These are phyloP conservation scores for Dynastes hyllus DNA, from an alignment of 2,888 invertebrate genomes.

Conservation along the genomic window DNA sequence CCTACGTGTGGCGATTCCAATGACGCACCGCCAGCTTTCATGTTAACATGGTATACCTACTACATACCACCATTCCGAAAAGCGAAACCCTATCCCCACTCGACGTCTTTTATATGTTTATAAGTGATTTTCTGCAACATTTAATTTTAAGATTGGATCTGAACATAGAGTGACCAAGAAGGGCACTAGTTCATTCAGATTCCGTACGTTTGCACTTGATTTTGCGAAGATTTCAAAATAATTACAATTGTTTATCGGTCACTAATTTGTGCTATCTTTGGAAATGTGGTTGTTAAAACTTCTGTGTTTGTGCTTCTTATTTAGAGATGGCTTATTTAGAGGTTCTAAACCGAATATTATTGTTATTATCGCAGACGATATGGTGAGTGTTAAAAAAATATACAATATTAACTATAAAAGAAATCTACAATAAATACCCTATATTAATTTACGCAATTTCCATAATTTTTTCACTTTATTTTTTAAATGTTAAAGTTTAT, in stretches of 20 bases:
- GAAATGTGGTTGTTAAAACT: constrained; percentile 50
- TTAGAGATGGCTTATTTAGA: constrained; percentile 36
- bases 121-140: constrained; percentile 57
- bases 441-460: neutral
- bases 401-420: neutral
- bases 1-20: constrained; percentile 37
- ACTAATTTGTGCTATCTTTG: constrained; percentile 25
- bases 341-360: constrained; percentile 77
- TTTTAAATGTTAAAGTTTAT: too few relatives aligned
- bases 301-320: constrained; percentile 46
- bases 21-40: constrained; percentile 32
- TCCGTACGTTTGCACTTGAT: constrained; percentile 23
- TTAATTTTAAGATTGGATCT: constrained; percentile 51
- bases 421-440: neutral
- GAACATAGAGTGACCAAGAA: constrained; percentile 53
- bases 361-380: constrained; percentile 87
- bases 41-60: neutral
- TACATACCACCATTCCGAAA: constrained; percentile 2
- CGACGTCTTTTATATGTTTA: constrained; percentile 43
- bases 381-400: constrained; percentile 74
- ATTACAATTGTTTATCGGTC: neutral
- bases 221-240: constrained; percentile 17
- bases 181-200: constrained; percentile 51
- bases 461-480: too few relatives aligned
- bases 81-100: constrained; percentile 32